Evolutionary conservation across 1,140 invertebrate species (phyloP).

Genomic region (Arctopsyche grandis): DNA sequence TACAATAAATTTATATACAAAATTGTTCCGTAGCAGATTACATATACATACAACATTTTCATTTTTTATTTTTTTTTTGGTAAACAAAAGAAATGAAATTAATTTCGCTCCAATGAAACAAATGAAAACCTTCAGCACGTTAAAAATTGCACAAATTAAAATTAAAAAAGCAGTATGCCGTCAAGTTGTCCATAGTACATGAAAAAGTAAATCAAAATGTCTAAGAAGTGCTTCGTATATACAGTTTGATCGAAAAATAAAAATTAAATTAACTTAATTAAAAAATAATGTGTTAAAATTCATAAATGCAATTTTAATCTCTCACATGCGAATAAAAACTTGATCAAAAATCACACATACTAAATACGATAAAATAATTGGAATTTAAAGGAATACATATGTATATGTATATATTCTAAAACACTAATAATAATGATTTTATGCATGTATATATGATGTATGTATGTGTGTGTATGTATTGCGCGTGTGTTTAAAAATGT

Average conservation of each 20-base stretch:
- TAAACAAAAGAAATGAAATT: not conserved
- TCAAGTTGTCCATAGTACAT: no score
- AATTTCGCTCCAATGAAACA: not conserved
- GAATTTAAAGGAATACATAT: not conserved
- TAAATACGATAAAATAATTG: not conserved
- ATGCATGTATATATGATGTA: not conserved
- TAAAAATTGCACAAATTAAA: not conserved
- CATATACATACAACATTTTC: slow-evolving; percentile 20
- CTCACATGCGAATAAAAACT: no score
- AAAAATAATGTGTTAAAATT: slow-evolving; percentile 16
- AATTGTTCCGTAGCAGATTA: slow-evolving; percentile 31
- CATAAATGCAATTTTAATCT: slow-evolving; percentile 11
- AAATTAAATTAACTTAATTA: not conserved
- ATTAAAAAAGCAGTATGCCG: not conserved
- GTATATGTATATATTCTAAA: slow-evolving; percentile 15
- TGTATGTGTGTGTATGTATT: slow-evolving; percentile 3
- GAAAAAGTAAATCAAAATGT: no score
- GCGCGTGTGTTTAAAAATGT: not conserved
- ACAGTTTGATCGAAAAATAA: no score
- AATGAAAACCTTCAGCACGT: not conserved
- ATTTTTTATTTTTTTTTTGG: not conserved
- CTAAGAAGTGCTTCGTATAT: no score
- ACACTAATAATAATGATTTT: not conserved
- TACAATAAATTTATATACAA: slow-evolving; percentile 44
- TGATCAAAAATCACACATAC: not conserved